These are phyloP conservation scores for Corbicula japonica DNA, from an alignment of 2,888 invertebrate species.

Conservation along the genomic window DNA sequence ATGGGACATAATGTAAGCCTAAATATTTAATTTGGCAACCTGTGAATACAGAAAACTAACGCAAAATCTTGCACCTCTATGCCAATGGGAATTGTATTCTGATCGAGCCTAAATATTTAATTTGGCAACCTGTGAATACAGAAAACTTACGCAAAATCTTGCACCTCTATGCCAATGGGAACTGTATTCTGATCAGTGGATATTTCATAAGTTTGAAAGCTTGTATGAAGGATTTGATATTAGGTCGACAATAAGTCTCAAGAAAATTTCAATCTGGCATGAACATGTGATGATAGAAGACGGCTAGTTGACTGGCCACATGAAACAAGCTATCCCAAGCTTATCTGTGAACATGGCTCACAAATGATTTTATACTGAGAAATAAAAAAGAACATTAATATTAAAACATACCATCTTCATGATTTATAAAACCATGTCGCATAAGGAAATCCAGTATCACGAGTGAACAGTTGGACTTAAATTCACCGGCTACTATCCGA, in stretches of 20 bases:
- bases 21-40: no score
- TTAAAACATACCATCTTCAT: slow-evolving; percentile 88
- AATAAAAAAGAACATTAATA: background rate
- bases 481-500: slow-evolving; percentile 93
- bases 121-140: no score
- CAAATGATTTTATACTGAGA: background rate
- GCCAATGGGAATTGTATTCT: no score
- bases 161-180: no score
- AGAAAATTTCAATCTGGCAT: background rate
- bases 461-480: slow-evolving; percentile 97
- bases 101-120: no score
- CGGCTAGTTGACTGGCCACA: background rate
- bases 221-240: background rate
- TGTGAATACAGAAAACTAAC: no score
- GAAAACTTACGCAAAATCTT: no score
- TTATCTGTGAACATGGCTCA: background rate
- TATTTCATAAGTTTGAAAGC: no score
- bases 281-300: background rate
- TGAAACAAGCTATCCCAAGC: no score
- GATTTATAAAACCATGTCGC: slow-evolving; percentile 95
- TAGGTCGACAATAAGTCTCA: background rate
- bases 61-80: no score
- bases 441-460: slow-evolving; percentile 97
- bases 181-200: no score
- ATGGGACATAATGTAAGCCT: no score